Base-by-base conservation (phyloP, 2,888 invertebrate species). In the Orthonychiurus folsomi region DNA sequence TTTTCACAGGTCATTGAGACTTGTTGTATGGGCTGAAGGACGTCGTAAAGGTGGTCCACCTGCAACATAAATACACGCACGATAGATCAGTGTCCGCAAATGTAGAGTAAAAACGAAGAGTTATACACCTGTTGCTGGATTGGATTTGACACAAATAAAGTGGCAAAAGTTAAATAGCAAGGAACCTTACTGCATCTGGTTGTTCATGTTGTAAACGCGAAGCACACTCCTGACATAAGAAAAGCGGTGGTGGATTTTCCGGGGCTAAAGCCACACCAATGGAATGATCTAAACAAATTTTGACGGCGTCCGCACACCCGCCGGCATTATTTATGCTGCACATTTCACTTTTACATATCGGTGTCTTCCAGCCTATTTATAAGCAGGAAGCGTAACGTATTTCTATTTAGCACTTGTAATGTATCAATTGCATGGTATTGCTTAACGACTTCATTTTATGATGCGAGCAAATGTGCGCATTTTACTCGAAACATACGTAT, bases 1-100 rank as follows among this genome's bases (percentile, higher is more conserved):
- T 95, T 95, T 79, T 96, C 95, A 77, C 96, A 96, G 61, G 90
- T 86, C 83, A 93, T 89, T 0, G 94, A 92, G 9, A 93, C 91
- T 79, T 93, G 91, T 75, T 92, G 91, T 83, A 95, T 92, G 0
- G 94, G 94, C 76, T 93, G 89, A 52, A 92, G 79, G 66, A 91
- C 88, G 75, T 92, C 92, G 74, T 87, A 87, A 77, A 91, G 90
- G 71, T 86, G 84, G 75, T 89, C 86, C n/a, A n/a, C n/a, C n/a
- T n/a, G n/a, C n/a, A n/a, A n/a, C n/a, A n/a, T n/a, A n/a, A n/a
- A n/a, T n/a, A n/a, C n/a, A n/a, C n/a, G n/a, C n/a, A n/a, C n/a
- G n/a, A n/a, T n/a, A n/a, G n/a, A n/a, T n/a, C n/a, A n/a, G n/a
- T n/a, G n/a, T n/a, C n/a, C n/a, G n/a, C n/a, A n/a, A n/a, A n/a